A percentile compares a stretch with the other conserved stretches of the same genome.
phyloP scores from a whole-genome alignment of 2,113 vertebrate genomes.

The Pomatorhinus ruficollis region DNA sequence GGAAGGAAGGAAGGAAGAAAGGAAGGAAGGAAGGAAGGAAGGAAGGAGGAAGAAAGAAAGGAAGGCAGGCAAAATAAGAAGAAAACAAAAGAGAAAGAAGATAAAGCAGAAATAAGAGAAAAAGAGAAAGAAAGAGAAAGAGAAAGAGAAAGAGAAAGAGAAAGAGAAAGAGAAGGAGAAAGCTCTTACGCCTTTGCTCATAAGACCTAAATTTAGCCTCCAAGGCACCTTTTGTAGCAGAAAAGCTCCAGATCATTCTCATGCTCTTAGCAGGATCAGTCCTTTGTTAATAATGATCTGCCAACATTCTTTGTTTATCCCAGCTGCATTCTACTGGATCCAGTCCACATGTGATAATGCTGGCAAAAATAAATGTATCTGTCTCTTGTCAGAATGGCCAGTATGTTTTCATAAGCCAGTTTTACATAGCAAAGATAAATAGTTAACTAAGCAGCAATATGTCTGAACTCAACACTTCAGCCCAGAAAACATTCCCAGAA shows the following conservation, averaged over 20 bases:
- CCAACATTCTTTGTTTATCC: background rate
- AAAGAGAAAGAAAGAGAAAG: too few relatives aligned
- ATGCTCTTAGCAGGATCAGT: background rate
- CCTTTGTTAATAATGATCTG: background rate
- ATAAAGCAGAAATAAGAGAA: background rate
- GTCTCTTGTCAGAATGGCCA: background rate
- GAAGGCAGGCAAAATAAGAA: background rate
- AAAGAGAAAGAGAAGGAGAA: fast-evolving
- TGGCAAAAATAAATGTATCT: background rate
- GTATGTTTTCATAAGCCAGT: background rate
- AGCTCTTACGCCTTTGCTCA: fast-evolving
- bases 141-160: too few relatives aligned
- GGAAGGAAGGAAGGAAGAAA: background rate
- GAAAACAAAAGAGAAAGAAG: too few relatives aligned
- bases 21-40: background rate
- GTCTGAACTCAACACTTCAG: background rate
- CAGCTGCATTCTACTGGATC: background rate
- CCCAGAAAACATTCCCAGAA: background rate
- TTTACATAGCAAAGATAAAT: background rate
- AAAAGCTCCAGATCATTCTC: background rate
- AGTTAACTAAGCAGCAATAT: background rate
- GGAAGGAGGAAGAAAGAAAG: background rate
- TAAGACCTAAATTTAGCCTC: background rate
- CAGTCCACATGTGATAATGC: background rate
- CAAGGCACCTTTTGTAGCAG: background rate